phyloP scores from a whole-genome alignment of 2,113 vertebrate species.

The Oryzias melastigma region DNA sequence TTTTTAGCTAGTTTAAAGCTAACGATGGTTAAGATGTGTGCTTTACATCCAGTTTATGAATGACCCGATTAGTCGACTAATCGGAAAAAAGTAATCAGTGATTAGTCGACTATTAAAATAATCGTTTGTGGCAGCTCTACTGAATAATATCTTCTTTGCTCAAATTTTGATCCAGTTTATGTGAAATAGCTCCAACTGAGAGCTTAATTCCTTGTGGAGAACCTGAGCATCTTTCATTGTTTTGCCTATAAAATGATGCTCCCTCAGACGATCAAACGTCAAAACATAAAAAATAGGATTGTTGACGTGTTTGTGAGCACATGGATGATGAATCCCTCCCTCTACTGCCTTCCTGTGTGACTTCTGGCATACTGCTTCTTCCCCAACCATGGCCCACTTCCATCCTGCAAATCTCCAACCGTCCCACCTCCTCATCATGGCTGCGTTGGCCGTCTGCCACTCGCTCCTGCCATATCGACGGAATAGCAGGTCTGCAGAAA shows the following conservation, averaged over 20 bases:
- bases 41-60: too few relatives aligned
- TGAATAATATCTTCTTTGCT: too few relatives aligned
- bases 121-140: too few relatives aligned
- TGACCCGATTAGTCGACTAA: too few relatives aligned
- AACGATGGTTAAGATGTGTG: too few relatives aligned
- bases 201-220: too few relatives aligned
- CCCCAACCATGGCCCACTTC: conserved; percentile 27
- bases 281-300: neutral
- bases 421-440: conserved; percentile 23
- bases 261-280: neutral
- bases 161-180: too few relatives aligned
- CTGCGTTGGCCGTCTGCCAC: conserved; percentile 30
- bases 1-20: too few relatives aligned
- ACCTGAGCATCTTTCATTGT: too few relatives aligned
- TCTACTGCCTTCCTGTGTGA: conserved; percentile 31
- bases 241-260: neutral
- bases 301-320: conserved; percentile 15
- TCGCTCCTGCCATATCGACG: conserved; percentile 30
- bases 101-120: too few relatives aligned
- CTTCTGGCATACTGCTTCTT: conserved; percentile 18
- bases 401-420: conserved; percentile 35
- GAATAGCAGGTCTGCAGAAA: conserved; percentile 36
- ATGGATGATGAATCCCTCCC: conserved; percentile 12
- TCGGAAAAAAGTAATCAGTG: too few relatives aligned
- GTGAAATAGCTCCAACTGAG: too few relatives aligned